Percentiles rank a stretch among this genome's conserved stretches.
phyloP scores from a whole-genome alignment of 2,113 vertebrate genomes.

The Notothenia rossii region DNA sequence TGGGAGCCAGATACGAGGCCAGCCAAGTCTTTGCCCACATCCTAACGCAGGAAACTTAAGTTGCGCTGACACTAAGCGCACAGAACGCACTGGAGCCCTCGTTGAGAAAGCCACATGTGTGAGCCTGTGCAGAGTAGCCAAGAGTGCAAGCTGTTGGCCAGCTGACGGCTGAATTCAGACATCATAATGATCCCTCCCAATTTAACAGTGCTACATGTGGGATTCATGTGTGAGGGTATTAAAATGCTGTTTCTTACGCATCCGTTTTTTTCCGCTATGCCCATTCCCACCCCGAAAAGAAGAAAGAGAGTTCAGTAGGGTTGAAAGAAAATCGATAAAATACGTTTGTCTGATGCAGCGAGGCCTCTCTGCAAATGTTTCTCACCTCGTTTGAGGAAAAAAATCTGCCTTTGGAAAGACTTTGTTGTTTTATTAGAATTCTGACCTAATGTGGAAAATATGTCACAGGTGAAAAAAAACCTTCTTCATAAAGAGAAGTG shows the following conservation, averaged over 20 bases:
- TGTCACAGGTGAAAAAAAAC: constrained; percentile 47
- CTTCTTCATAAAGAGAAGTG: constrained; percentile 58
- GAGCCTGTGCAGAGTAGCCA: constrained; percentile 69
- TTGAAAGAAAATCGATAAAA: constrained; percentile 45
- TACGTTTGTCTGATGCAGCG: constrained; percentile 17
- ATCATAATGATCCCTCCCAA: constrained; percentile 76
- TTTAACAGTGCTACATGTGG: constrained; percentile 76
- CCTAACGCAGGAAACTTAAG: constrained; percentile 75
- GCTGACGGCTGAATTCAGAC: constrained; percentile 78
- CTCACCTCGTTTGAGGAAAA: constrained; percentile 60
- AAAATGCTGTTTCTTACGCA: constrained; percentile 71
- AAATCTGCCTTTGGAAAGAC: constrained; percentile 45
- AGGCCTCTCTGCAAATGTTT: constrained; percentile 54
- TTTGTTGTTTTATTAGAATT: constrained; percentile 59
- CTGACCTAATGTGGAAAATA: constrained; percentile 70
- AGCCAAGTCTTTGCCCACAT: constrained; percentile 80
- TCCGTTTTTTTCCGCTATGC: constrained; percentile 55
- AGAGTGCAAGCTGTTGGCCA: constrained; percentile 77
- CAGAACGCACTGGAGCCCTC: constrained; percentile 62
- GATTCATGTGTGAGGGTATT: constrained; percentile 76
- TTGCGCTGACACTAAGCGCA: constrained; percentile 70
- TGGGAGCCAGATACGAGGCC: constrained; percentile 64
- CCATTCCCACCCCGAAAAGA: constrained; percentile 56
- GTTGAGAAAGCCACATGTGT: constrained; percentile 78
- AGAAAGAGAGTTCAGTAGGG: constrained; percentile 29